phyloP scores from a whole-genome alignment of 1,140 invertebrate genomes.

The Reticulitermes speratus region DNA sequence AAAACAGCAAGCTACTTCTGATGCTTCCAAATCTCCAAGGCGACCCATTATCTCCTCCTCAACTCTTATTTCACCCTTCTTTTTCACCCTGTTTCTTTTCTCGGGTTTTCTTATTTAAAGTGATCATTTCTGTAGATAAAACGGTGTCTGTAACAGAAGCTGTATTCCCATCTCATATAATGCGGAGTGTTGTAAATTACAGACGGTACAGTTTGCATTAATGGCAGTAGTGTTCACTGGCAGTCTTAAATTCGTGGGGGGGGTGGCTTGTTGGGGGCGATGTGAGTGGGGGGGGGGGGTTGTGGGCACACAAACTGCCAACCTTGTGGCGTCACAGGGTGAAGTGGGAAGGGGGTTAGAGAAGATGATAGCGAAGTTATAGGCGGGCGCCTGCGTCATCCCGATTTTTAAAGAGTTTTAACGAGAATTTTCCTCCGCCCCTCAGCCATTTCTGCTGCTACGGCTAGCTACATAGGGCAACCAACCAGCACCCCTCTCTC shows the following conservation, averaged over 20 bases:
- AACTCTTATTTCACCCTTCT: neutral
- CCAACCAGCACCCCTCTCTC: neutral
- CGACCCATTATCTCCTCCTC: neutral
- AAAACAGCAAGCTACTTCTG: neutral
- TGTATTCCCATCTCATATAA: neutral
- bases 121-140: slow-evolving; percentile 34
- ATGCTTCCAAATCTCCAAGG: neutral
- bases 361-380: neutral
- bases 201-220: slow-evolving; percentile 34
- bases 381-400: neutral
- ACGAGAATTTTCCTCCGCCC: neutral
- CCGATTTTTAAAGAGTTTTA: slow-evolving; percentile 18
- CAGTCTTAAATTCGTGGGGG: neutral
- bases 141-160: neutral
- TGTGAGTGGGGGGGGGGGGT: neutral
- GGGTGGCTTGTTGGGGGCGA: neutral
- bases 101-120: slow-evolving; percentile 34
- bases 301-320: neutral
- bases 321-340: neutral
- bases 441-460: neutral
- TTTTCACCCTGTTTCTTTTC: neutral
- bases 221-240: slow-evolving; percentile 22
- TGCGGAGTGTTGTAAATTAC: slow-evolving; percentile 32
- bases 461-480: neutral
- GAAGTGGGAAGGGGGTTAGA: neutral